Evolutionary conservation across 2,888 invertebrate genomes (phyloP).

Genomic region (Antheraea yamamai): DNA sequence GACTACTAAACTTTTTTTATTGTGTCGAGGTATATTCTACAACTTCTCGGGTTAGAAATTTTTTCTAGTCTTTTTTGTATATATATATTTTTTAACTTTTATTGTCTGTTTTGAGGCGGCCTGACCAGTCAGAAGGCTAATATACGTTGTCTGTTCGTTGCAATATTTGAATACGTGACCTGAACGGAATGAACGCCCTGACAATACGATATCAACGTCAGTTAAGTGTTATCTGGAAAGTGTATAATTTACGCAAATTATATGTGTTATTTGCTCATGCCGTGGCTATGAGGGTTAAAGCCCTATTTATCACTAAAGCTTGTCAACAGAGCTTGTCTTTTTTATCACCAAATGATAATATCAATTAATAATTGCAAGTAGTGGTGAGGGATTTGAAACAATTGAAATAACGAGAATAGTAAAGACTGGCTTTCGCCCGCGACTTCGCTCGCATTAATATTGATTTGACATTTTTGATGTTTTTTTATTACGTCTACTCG

Average conservation of each 20-base stretch:
- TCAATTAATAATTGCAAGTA: not conserved
- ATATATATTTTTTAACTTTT: too few relatives aligned
- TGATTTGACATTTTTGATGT: too few relatives aligned
- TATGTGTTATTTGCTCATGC: not conserved
- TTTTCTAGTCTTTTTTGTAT: too few relatives aligned
- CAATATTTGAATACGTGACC: not conserved
- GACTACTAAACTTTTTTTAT: too few relatives aligned
- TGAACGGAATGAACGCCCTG: not conserved
- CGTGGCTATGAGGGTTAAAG: not conserved
- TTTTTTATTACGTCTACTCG: too few relatives aligned
- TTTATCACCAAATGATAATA: not conserved
- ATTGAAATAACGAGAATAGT: too few relatives aligned
- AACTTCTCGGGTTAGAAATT: too few relatives aligned
- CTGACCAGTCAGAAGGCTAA: too few relatives aligned
- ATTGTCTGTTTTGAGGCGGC: too few relatives aligned
- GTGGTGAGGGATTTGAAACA: not conserved
- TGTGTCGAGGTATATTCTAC: too few relatives aligned
- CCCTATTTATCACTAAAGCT: not conserved
- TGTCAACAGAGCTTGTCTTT: not conserved
- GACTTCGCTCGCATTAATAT: too few relatives aligned
- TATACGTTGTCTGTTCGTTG: not conserved
- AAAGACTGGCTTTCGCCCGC: too few relatives aligned
- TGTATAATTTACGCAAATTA: not conserved
- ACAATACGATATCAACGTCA: not conserved
- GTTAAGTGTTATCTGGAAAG: conserved; percentile 1